Conservation (phyloP, 2,888 invertebrate genomes). For the Rapana venosa region DNA sequence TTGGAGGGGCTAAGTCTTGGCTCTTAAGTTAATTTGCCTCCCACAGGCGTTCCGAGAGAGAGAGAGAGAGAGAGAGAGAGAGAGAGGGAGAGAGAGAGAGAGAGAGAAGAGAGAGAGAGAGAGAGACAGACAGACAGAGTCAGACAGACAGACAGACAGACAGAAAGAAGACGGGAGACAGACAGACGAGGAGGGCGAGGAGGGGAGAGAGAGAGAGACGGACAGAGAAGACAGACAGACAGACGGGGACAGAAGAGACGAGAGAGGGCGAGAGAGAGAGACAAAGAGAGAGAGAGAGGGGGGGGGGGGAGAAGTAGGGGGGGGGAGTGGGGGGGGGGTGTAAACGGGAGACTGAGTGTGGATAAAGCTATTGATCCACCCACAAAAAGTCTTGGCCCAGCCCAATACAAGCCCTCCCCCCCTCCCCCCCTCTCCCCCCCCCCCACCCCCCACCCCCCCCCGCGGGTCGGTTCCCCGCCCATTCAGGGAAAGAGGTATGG, state of each 20-base stretch:
- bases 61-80: neutral
- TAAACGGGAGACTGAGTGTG: neutral
- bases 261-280: neutral
- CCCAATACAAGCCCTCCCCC: neutral
- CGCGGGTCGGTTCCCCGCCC: neutral
- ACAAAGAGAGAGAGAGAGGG: neutral
- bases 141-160: neutral
- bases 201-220: neutral
- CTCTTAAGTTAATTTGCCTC: too few relatives aligned
- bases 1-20: too few relatives aligned
- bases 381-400: too few relatives aligned
- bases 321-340: neutral
- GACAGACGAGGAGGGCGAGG: neutral
- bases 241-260: neutral
- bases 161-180: too few relatives aligned
- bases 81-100: neutral
- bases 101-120: neutral
- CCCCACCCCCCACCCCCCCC: neutral
- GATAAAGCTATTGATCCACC: neutral
- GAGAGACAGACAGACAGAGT: neutral
- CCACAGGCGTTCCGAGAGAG: neutral
- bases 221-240: neutral
- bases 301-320: neutral
- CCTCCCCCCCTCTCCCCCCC: neutral
- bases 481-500: neutral